phyloP scores from a whole-genome alignment of 2,888 invertebrate species.

The Apotomis capreana region DNA sequence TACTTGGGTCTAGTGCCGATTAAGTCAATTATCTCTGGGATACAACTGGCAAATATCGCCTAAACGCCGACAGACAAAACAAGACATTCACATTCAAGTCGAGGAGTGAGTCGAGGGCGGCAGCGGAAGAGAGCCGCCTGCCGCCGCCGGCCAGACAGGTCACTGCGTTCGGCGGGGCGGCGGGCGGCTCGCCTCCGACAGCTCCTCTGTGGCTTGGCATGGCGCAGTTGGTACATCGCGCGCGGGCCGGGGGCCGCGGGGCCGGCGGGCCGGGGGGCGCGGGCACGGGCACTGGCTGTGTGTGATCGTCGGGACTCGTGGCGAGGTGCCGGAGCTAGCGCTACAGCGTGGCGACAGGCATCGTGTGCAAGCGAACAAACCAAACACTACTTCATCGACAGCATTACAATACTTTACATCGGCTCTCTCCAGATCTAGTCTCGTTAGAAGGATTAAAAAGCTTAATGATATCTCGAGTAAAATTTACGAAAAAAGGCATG shows the following conservation, averaged over 20 bases:
- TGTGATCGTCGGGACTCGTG: constrained; percentile 83
- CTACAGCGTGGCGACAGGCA: constrained; percentile 85
- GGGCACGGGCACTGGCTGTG: constrained; percentile 80
- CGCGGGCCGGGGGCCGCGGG: constrained; percentile 49
- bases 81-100: constrained; percentile 83
- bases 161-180: constrained; percentile 46
- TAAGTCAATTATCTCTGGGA: constrained; percentile 99
- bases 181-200: constrained; percentile 49
- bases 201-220: constrained; percentile 48
- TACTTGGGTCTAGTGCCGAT: constrained; percentile 99
- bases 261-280: constrained; percentile 50
- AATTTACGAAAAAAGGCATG: constrained; percentile 82
- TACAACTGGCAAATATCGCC: constrained; percentile 99
- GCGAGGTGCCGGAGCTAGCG: constrained; percentile 83
- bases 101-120: constrained; percentile 60
- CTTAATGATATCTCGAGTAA: constrained; percentile 81
- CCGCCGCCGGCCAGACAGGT: constrained; percentile 45
- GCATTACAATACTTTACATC: constrained; percentile 83
- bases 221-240: constrained; percentile 47
- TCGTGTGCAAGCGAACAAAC: constrained; percentile 85
- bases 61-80: constrained; percentile 87
- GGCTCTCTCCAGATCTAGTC: constrained; percentile 83
- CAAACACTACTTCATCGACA: constrained; percentile 84
- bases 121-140: constrained; percentile 60
- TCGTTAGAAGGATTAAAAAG: constrained; percentile 83